Base-by-base conservation (phyloP, 1,140 invertebrate genomes). In the Rhysida immarginata region DNA sequence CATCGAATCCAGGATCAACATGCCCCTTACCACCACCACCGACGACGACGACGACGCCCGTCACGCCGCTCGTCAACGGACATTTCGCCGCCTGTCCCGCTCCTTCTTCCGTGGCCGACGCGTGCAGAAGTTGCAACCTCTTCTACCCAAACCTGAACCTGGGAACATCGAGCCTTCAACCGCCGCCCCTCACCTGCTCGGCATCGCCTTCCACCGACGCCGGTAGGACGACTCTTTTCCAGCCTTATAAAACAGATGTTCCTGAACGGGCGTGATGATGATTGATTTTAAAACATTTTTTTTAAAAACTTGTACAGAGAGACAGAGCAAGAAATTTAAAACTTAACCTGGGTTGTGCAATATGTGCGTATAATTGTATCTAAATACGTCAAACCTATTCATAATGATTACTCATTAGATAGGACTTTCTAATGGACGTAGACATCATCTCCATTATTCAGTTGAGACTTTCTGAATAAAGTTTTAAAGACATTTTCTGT, bases 221-320 rank as follows among this genome's bases (percentile, higher is more conserved):
- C 44, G 44, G 44, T 46, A 46, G 44, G 58, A 57, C 53, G 45
- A 60, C 46, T 20, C 60, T 62, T 21, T 63, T 63, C 49, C 61
- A 62, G 53, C 65, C 63, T 8, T 62, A 61, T 55, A 63, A 65
- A 51, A 61, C 57, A 3, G 61, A 61, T 42, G 51, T 62, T 24
- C 26, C 58, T 20, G 59, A 56, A 53, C 24, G 55, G n/a, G 55
- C 55, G 35, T 56, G 45, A 56, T 26, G n/a, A n/a, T n/a, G n/a
- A n/a, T n/a, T n/a, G n/a, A n/a, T n/a, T n/a, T n/a, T n/a, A n/a
- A n/a, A n/a, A n/a, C n/a, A n/a, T n/a, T n/a, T n/a, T n/a, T n/a
- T n/a, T n/a, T n/a, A n/a, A n/a, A n/a, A n/a, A n/a, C n/a, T n/a
- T n/a, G n/a, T n/a, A n/a, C n/a, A n/a, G n/a, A n/a, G n/a, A n/a